These are phyloP conservation scores for Neuroterus valhalla DNA, from an alignment of 1,140 invertebrate species.

Conservation along the genomic window DNA sequence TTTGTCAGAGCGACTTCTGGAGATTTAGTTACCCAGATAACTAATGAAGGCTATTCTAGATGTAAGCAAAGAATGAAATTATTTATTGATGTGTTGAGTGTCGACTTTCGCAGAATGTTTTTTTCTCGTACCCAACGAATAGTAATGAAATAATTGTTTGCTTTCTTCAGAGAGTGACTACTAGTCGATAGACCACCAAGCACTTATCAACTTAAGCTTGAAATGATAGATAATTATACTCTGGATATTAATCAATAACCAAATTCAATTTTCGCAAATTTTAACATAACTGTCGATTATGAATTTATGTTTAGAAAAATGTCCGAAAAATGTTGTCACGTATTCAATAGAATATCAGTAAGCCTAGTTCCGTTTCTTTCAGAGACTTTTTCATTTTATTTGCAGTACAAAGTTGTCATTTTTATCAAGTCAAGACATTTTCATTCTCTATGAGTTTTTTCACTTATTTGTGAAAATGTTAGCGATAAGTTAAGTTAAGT, in stretches of 20 bases:
- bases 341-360: too few species aligned
- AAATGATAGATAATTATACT: conserved; percentile 17
- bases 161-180: conserved; percentile 19
- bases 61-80: conserved; percentile 43
- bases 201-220: conserved; percentile 18
- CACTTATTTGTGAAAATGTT: conserved; percentile 33
- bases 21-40: conserved; percentile 14
- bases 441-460: conserved; percentile 34
- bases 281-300: background rate
- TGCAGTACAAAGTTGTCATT: background rate
- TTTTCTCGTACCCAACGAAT: background rate
- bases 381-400: background rate
- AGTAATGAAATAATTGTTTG: background rate
- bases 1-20: conserved; percentile 10
- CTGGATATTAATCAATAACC: background rate
- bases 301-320: too few species aligned
- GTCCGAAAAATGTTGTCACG: background rate
- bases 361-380: background rate
- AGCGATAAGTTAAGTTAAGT: conserved; percentile 1
- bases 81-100: conserved; percentile 41
- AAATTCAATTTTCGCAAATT: background rate
- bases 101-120: background rate
- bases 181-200: conserved; percentile 34
- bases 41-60: conserved; percentile 29
- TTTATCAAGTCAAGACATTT: conserved; percentile 16